These are phyloP conservation scores for Tiaroga cobitis DNA, from an alignment of 2,797 vertebrate species.

Conservation along the genomic window DNA sequence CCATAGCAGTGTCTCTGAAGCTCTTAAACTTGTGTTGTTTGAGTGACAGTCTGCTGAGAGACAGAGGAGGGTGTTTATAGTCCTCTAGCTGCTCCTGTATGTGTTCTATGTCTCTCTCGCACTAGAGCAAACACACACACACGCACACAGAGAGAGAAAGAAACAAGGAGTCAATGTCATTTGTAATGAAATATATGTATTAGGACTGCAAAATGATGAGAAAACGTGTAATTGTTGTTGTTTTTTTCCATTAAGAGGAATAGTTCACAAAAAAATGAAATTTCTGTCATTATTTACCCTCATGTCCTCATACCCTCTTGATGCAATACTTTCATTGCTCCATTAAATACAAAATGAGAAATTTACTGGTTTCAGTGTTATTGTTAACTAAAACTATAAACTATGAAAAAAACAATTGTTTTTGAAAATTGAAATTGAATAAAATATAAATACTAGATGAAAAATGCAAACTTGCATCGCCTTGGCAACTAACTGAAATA, in stretches of 20 bases:
- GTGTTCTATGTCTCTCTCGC: constrained; percentile 78
- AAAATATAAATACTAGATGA: neutral
- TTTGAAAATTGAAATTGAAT: too few species aligned
- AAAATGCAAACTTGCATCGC: neutral
- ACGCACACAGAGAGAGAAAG: neutral
- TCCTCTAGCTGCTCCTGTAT: constrained; percentile 78
- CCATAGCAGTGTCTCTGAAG: constrained; percentile 79
- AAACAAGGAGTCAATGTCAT: neutral
- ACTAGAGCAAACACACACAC: constrained; percentile 64
- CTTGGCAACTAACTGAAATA: neutral
- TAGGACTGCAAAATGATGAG: neutral
- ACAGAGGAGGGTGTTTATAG: constrained; percentile 79
- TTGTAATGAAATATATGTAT: neutral
- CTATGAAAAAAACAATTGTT: neutral
- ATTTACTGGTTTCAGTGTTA: neutral
- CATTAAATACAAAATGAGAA: neutral
- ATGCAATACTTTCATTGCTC: neutral
- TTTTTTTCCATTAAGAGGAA: neutral
- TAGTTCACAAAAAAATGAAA: fast-evolving
- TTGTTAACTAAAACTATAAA: neutral
- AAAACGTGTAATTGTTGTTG: neutral
- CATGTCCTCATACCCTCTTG: neutral
- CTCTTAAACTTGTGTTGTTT: constrained; percentile 83
- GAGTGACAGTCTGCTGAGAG: constrained; percentile 81
- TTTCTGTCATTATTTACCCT: neutral